Base-by-base conservation (phyloP, 2,113 vertebrate genomes). In the Scopus umbretta region DNA sequence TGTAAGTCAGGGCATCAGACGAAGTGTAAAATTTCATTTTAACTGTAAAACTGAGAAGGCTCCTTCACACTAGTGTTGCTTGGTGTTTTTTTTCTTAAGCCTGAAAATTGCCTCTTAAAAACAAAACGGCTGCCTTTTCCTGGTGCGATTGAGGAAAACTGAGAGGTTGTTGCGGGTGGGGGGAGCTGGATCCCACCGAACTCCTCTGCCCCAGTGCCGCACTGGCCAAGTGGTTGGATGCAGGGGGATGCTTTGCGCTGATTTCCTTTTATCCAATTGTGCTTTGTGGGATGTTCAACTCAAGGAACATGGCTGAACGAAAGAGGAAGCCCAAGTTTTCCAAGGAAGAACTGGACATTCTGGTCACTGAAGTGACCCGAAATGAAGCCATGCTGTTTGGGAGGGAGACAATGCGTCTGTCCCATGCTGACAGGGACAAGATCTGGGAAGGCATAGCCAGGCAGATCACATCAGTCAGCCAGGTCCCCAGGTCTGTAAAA, bases 271-370 rank as follows among this genome's bases (percentile, higher is more conserved):
- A 98, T 97, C 97, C 98, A 94, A 97, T 98, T 98, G 76, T 98
- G 94, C 98, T 98, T 98, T 98, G 97, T 91, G 98, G 98, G 98
- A 97, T 98, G 95, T 98, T 98, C 98, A 97, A 97, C 97, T 96
- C 97, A 98, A 98, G 98, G 98, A 98, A 97, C 88, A 91, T 97
- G 98, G 90, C 97, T n/a, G 98, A 98, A 88, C 97, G 98, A 97
- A 98, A 98, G 98, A 98, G 98, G 98, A 98, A 98, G 96, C 98
- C 98, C 96, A 98, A 98, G 95, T 98, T 98, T 97, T 98, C 98
- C 97, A 98, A 98, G 94, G 98, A 98, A 93, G 98, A 98, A 94
- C 97, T 98, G 98, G 97, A 98, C 97, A 98, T 98, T 98, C 96
- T 98, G 96, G 98, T 98, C 98, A 98, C 97, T 10, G 98, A 98